phyloP scores from a whole-genome alignment of 2,888 invertebrate genomes.

The Formica aserva region DNA sequence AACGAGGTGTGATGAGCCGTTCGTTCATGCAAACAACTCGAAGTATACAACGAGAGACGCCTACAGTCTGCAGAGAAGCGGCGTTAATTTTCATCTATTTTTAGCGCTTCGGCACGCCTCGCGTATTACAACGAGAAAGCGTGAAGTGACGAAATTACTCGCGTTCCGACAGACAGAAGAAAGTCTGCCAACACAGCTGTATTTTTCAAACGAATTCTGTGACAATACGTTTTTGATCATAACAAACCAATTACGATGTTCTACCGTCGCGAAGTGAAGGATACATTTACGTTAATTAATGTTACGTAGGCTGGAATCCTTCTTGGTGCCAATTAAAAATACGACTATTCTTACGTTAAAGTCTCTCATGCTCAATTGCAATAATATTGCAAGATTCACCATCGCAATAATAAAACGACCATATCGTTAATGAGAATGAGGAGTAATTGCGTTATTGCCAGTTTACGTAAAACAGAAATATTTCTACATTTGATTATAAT shows the following conservation, averaged over 20 bases:
- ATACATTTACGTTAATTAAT: conserved; percentile 1
- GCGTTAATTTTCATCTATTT: conserved; percentile 70
- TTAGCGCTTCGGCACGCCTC: conserved; percentile 50
- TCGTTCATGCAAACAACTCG: conserved; percentile 34
- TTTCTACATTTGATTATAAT: background rate
- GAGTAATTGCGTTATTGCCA: background rate
- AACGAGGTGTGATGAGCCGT: conserved; percentile 38
- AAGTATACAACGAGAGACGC: conserved; percentile 29
- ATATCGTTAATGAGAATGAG: background rate
- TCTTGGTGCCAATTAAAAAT: conserved; percentile 28
- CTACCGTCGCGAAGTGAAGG: background rate
- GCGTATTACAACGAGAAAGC: conserved; percentile 45
- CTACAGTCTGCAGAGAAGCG: conserved; percentile 11
- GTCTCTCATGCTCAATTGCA: background rate
- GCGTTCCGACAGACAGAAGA: conserved; percentile 9
- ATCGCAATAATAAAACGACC: background rate
- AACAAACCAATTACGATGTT: conserved; percentile 20
- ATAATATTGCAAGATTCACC: background rate
- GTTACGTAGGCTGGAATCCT: conserved; percentile 2
- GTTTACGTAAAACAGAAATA: background rate
- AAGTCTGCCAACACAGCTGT: background rate
- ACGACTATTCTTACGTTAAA: background rate
- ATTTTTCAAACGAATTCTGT: background rate
- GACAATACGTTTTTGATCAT: background rate
- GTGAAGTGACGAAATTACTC: conserved; percentile 22